phyloP scores from a whole-genome alignment of 1,140 invertebrate genomes.

The Papilio xuthus region DNA sequence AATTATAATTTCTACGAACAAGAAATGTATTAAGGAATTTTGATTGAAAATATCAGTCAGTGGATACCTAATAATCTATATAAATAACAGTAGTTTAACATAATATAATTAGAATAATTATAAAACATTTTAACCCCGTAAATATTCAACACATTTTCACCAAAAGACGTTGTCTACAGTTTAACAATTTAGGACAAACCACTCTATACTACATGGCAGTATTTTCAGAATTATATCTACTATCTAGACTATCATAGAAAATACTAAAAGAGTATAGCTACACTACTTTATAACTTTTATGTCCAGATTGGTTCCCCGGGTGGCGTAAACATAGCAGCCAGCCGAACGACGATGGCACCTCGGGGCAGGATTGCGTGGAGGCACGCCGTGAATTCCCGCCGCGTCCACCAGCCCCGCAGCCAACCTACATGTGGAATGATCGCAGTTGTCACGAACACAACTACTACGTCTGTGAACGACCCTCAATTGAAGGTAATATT shows the following conservation, averaged over 20 bases:
- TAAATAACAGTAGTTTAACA: not conserved
- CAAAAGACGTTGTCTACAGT: no score
- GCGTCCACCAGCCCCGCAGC: slow-evolving; percentile 69
- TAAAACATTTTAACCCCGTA: no score
- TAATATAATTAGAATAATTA: no score
- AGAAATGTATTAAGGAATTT: not conserved
- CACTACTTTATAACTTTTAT: slow-evolving; percentile 18
- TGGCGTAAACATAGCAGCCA: slow-evolving; percentile 87
- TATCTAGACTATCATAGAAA: no score
- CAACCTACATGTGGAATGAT: slow-evolving; percentile 89
- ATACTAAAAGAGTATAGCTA: no score
- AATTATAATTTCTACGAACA: slow-evolving; percentile 19
- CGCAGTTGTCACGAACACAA: slow-evolving; percentile 86
- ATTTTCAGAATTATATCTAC: no score
- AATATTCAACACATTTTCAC: no score
- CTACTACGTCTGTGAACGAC: slow-evolving; percentile 87
- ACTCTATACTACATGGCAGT: no score
- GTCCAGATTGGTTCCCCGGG: slow-evolving; percentile 90
- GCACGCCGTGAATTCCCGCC: slow-evolving; percentile 84
- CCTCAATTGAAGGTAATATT: slow-evolving; percentile 60
- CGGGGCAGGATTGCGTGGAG: slow-evolving; percentile 90
- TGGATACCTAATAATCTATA: not conserved
- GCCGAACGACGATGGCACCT: slow-evolving; percentile 90
- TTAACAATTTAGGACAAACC: no score
- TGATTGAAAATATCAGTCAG: not conserved